Evolutionary conservation across 2,888 invertebrate species (phyloP).

Genomic region (Apotomis capreana): DNA sequence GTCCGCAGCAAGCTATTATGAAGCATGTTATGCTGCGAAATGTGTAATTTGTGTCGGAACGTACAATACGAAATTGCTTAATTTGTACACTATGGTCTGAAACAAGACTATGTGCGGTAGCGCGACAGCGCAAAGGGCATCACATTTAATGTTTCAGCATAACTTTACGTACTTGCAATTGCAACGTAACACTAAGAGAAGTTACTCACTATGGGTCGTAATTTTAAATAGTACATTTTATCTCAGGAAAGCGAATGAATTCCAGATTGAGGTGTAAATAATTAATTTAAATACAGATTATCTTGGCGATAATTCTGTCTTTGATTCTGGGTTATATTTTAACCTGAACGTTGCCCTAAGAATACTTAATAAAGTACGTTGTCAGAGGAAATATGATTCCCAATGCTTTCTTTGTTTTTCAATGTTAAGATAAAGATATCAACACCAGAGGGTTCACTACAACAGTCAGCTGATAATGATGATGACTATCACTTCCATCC

Average conservation of each 20-base stretch:
- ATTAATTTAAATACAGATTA: no score
- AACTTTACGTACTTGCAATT: not conserved
- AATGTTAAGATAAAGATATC: not conserved
- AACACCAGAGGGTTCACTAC: not conserved
- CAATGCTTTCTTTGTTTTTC: no score
- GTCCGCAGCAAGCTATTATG: slow-evolving; percentile 1
- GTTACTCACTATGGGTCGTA: no score
- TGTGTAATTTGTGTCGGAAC: slow-evolving; percentile 14
- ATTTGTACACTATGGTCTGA: not conserved
- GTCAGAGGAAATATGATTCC: no score
- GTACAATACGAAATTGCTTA: not conserved
- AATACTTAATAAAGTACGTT: no score
- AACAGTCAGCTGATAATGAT: slow-evolving; percentile 13
- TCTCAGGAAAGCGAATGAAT: no score
- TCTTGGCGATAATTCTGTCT: no score
- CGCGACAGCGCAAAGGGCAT: not conserved
- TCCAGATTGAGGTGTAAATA: no score
- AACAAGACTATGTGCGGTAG: not conserved
- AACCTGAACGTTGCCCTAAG: no score
- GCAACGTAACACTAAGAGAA: no score
- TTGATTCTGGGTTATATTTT: no score
- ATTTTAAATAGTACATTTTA: no score
- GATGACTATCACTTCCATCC: slow-evolving; percentile 20
- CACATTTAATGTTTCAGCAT: not conserved
- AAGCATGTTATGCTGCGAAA: slow-evolving; percentile 17